phyloP scores from a whole-genome alignment of 1,140 invertebrate genomes.

The Trichogramma pretiosum region DNA sequence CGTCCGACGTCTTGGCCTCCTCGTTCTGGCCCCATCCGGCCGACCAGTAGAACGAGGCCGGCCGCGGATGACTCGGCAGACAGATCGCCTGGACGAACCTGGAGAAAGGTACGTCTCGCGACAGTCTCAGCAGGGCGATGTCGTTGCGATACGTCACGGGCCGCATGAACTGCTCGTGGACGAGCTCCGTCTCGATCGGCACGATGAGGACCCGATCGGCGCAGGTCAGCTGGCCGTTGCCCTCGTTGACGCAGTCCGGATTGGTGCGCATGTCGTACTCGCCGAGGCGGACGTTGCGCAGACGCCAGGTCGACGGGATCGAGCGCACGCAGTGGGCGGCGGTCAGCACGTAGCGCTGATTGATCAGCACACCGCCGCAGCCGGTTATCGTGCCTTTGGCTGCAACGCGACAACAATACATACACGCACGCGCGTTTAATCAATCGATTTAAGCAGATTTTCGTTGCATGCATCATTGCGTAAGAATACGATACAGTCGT shows the following conservation, averaged over 20 bases:
- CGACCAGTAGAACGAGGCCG: conserved; percentile 48
- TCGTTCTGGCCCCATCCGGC: conserved; percentile 78
- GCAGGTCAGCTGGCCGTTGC: conserved; percentile 32
- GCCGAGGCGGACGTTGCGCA: conserved; percentile 50
- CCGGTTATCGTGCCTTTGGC: conserved; percentile 34
- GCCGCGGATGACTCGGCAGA: conserved; percentile 47
- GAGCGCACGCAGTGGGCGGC: conserved; percentile 75
- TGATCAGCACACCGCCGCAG: conserved; percentile 67
- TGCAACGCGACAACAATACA: no score
- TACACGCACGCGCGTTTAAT: no score
- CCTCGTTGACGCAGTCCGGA: conserved; percentile 46
- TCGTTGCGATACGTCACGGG: conserved; percentile 59
- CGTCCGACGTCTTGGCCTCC: conserved; percentile 45
- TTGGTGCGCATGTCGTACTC: conserved; percentile 52
- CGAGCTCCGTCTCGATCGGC: conserved; percentile 51
- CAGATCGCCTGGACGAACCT: conserved; percentile 73
- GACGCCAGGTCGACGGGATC: conserved; percentile 44
- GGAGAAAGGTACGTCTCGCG: conserved; percentile 50
- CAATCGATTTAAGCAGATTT: no score
- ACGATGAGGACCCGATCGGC: conserved; percentile 52
- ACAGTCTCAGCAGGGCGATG: conserved; percentile 64
- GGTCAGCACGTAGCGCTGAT: conserved; percentile 58
- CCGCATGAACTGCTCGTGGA: conserved; percentile 58
- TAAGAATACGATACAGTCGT: no score
- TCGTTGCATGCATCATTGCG: no score